Conservation (phyloP, 2,797 vertebrate genomes). For the Gymnocypris eckloni region DNA sequence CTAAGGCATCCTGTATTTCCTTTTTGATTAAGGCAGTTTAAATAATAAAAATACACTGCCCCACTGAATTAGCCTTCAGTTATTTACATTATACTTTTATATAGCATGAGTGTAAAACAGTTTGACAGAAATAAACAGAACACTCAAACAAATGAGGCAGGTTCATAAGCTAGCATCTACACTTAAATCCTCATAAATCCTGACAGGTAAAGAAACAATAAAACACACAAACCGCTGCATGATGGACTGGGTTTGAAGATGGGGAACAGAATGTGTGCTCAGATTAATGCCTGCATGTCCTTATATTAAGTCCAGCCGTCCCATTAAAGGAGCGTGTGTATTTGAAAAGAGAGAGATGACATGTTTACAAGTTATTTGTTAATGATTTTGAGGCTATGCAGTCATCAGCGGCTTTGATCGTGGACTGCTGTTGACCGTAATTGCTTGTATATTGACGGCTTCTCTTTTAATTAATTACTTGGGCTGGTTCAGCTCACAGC, state of each 20-base stretch:
- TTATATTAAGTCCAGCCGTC: slow-evolving; percentile 77
- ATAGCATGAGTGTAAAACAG: slow-evolving; percentile 5
- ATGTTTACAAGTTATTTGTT: slow-evolving; percentile 73
- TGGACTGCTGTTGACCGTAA: slow-evolving; percentile 71
- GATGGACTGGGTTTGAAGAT: slow-evolving; percentile 52
- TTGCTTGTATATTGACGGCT: slow-evolving; percentile 68
- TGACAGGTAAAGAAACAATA: slow-evolving; percentile 73
- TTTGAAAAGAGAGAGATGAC: slow-evolving; percentile 76
- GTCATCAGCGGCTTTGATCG: slow-evolving; percentile 72
- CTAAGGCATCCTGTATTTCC: not conserved
- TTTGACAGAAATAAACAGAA: slow-evolving; percentile 35
- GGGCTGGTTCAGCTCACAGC: slow-evolving; percentile 67
- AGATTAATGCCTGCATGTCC: slow-evolving; percentile 74
- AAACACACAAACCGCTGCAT: slow-evolving; percentile 56
- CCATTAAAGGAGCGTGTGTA: slow-evolving; percentile 68
- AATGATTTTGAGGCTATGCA: slow-evolving; percentile 69
- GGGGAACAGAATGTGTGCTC: slow-evolving; percentile 74
- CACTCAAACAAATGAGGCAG: slow-evolving; percentile 29
- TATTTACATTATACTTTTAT: slow-evolving; percentile 18
- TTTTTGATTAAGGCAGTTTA: slow-evolving; percentile 2
- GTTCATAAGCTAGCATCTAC: slow-evolving; percentile 54
- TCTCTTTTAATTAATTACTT: slow-evolving; percentile 76
- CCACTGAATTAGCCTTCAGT: not conserved
- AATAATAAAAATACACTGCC: slow-evolving; percentile 18
- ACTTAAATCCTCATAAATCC: slow-evolving; percentile 66